These are phyloP conservation scores for Campaea margaritaria DNA, from an alignment of 2,888 invertebrate genomes.

Conservation along the genomic window DNA sequence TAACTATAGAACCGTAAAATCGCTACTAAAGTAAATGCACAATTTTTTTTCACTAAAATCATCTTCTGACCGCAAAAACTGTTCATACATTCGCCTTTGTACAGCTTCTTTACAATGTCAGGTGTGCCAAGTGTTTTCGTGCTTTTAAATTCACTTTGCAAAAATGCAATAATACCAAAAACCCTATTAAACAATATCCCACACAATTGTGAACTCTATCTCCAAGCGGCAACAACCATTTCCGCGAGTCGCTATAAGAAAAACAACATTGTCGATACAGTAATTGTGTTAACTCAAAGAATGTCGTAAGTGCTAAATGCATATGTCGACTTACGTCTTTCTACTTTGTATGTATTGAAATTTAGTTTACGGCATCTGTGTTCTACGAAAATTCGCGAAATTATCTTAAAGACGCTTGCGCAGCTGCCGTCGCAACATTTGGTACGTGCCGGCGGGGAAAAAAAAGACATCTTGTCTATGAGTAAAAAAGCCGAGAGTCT, in stretches of 20 bases:
- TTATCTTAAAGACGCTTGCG: slow-evolving; percentile 60
- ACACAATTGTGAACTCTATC: slow-evolving; percentile 24
- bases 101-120: slow-evolving; percentile 45
- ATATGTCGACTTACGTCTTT: slow-evolving; percentile 46
- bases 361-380: slow-evolving; percentile 58
- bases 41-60: slow-evolving; percentile 43
- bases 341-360: slow-evolving; percentile 36
- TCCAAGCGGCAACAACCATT: slow-evolving; percentile 6
- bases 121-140: slow-evolving; percentile 45
- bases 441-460: slow-evolving; percentile 71
- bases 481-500: slow-evolving; percentile 44
- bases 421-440: slow-evolving; percentile 78
- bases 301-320: slow-evolving; percentile 27
- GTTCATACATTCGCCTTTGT: slow-evolving; percentile 37
- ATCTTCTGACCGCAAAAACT: slow-evolving; percentile 41
- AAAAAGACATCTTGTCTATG: slow-evolving; percentile 60
- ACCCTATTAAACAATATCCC: slow-evolving; percentile 11
- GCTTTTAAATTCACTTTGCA: slow-evolving; percentile 25
- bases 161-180: slow-evolving; percentile 21
- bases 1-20: slow-evolving; percentile 36
- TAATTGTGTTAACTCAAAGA: slow-evolving; percentile 27
- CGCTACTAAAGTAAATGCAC: slow-evolving; percentile 25
- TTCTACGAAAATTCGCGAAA: slow-evolving; percentile 75
- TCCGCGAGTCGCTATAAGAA: slow-evolving; percentile 12
- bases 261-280: slow-evolving; percentile 26